Base-by-base conservation (phyloP, 2,797 vertebrate species). In the Oryzias sinensis region DNA sequence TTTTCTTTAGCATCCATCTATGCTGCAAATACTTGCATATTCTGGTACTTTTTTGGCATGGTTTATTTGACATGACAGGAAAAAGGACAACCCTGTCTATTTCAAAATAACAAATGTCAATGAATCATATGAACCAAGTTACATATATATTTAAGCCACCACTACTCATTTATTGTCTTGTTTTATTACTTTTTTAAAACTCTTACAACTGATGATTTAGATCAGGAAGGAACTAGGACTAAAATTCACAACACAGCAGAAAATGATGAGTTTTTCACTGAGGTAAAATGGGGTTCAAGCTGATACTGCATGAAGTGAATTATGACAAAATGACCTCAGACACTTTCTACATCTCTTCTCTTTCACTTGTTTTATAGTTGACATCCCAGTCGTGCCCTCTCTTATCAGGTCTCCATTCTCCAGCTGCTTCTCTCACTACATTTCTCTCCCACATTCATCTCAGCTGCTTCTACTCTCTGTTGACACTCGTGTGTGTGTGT, bases 311-410 rank as follows among this genome's bases (percentile, higher is more conserved):
- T 33, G 42, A 62, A 48, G 61, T 67, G 74, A 84, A 43, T 78
- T 68, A 82, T 51, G 71, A 61, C 69, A 59, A 68, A 54, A 79
- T 83, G 75, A 85, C 40, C 70, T 85, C 77, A 84, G 72, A 57
- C 66, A 57, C 64, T 81, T 70, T 73, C 69, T 63, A 70, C 62
- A 37, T 56, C 59, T 54, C 40, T 57, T 54, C 20, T 46, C 33
- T 37, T 62, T 66, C 56, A 25, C 55, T 49, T 20, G 6, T 67
- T 68, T 79, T 77, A 60, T 46, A 46, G 69, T 46, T 88, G 83
- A 87, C 76, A 79, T 86, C 83, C 85, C 18, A 25, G 64, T 59
- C 74, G 59, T 16, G 27, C 72, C 68, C 59, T 49, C 63, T 72
- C 69, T 82, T 82, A 85, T 85, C 81, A 65, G 62, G 53, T 22